Evolutionary conservation across 2,888 invertebrate species (phyloP), one percentile per base, ranked within the genome.

Genomic region (Conistra vaccinii): DNA sequence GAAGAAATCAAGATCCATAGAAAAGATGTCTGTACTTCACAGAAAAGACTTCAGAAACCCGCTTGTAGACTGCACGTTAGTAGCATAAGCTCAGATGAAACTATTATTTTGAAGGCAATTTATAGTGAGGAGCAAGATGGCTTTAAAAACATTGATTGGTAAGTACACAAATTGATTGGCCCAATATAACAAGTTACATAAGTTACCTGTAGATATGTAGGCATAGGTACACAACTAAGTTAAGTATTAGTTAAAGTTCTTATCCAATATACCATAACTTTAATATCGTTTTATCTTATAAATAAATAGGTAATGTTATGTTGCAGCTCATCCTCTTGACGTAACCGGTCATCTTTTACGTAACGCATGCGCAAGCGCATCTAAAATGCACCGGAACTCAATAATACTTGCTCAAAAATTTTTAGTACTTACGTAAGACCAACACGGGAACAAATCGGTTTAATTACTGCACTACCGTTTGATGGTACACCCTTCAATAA

Each of bases 401-500:
- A 62, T n/a, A 72, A 73, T 77, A 70, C 69, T 78, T 79, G 66
- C 61, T 70, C 51, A 42, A 71, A 77, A 83, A 57, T 60, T 69
- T 65, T 45, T 66, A 85, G 71, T 75, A 75, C 79, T 78, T 85
- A 62, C 76, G 74, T 70, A 84, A 85, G 32, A 60, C 71, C 71
- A 66, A 62, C 55, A 74, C 55, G 35, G 60, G 67, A 87, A 79
- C 76, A 68, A 87, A 86, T 81, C 81, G 29, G 69, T 86, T 87
- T 85, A 84, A 88, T 83, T 79, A 76, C 85, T 61, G 63, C 71
- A 79, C 80, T 85, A 83, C 86, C 82, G 88, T 90, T 90, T 89
- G 87, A 89, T 89, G 83, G 79, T 83, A 84, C 77, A 74, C 78
- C 78, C 77, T 72, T 75, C 78, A 35, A 17, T 51, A 58, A 76